These are phyloP conservation scores for Perognathus longimembris DNA, from an alignment of 2,113 vertebrate genomes.

Conservation along the genomic window DNA sequence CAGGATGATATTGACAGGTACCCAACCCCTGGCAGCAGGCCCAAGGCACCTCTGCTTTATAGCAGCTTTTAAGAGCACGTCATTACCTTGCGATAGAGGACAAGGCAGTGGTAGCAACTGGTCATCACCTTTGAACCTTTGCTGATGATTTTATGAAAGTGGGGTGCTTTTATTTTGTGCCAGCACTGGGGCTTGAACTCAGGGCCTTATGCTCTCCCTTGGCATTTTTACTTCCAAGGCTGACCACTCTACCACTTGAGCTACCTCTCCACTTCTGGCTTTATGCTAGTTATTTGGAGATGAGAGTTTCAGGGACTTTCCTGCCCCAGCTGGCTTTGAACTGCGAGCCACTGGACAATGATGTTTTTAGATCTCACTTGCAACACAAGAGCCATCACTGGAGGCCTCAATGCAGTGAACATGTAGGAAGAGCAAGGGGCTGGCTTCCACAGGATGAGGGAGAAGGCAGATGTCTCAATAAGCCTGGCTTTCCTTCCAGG, in stretches of 20 bases:
- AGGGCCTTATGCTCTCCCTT: no score
- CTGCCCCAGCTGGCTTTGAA: no score
- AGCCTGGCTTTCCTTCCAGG: neutral
- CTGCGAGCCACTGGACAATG: no score
- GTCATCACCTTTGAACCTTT: conserved; percentile 22
- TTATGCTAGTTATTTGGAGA: no score
- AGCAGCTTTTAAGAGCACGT: conserved; percentile 15
- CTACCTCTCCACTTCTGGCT: no score
- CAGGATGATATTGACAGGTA: conserved; percentile 55
- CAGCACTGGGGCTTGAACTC: no score
- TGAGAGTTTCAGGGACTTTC: no score
- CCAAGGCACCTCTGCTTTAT: neutral
- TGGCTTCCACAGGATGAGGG: fast-evolving
- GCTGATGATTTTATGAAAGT: neutral
- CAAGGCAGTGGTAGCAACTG: neutral
- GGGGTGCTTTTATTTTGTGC: no score
- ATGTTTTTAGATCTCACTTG: neutral
- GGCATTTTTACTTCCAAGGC: no score
- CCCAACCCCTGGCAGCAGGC: neutral
- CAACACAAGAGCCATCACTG: neutral
- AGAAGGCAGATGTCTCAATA: neutral
- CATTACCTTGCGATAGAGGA: neutral
- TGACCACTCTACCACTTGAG: no score
- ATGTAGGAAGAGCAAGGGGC: neutral
- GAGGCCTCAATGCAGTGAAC: neutral